Evolutionary conservation across 2,888 invertebrate genomes (phyloP).

Genomic region (Hirtodrosophila confusa): DNA sequence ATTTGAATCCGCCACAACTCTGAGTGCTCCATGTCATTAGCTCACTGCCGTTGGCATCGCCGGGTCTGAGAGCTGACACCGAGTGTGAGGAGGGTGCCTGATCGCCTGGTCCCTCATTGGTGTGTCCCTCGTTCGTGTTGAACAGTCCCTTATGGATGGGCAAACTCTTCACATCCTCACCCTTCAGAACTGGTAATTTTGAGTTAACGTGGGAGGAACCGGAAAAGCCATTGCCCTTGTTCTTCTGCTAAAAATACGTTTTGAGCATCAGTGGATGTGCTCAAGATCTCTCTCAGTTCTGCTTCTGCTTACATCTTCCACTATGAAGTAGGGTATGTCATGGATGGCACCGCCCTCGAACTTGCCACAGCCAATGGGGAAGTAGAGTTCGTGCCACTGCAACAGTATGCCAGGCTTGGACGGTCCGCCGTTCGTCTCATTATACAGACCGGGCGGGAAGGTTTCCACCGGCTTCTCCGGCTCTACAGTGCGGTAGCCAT

Average conservation of each 20-base stretch:
- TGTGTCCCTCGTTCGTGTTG: slow-evolving; percentile 69
- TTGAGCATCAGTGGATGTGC: slow-evolving; percentile 8
- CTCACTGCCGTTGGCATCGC: slow-evolving; percentile 59
- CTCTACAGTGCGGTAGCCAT: slow-evolving; percentile 90
- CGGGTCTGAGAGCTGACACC: slow-evolving; percentile 71
- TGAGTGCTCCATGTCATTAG: slow-evolving; percentile 43
- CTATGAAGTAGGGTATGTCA: slow-evolving; percentile 70
- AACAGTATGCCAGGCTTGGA: slow-evolving; percentile 86
- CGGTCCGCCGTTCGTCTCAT: slow-evolving; percentile 69
- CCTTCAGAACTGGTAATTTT: slow-evolving; percentile 53
- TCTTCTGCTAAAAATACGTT: slow-evolving; percentile 60
- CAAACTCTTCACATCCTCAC: slow-evolving; percentile 68
- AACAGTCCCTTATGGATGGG: slow-evolving; percentile 67
- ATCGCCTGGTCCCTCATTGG: slow-evolving; percentile 66
- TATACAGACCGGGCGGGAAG: slow-evolving; percentile 74
- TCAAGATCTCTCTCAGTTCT: background rate
- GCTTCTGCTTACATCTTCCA: slow-evolving; percentile 71
- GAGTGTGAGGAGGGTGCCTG: slow-evolving; percentile 79
- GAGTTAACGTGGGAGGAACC: slow-evolving; percentile 6
- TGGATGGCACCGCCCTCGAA: slow-evolving; percentile 83
- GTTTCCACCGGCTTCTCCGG: slow-evolving; percentile 89
- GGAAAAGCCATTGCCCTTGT: slow-evolving; percentile 29
- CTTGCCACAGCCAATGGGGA: slow-evolving; percentile 90
- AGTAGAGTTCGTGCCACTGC: slow-evolving; percentile 89
- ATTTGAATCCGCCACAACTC: slow-evolving; percentile 36